Evolutionary conservation across 2,888 invertebrate species (phyloP).

Genomic region (Eucriotettix oculatus): DNA sequence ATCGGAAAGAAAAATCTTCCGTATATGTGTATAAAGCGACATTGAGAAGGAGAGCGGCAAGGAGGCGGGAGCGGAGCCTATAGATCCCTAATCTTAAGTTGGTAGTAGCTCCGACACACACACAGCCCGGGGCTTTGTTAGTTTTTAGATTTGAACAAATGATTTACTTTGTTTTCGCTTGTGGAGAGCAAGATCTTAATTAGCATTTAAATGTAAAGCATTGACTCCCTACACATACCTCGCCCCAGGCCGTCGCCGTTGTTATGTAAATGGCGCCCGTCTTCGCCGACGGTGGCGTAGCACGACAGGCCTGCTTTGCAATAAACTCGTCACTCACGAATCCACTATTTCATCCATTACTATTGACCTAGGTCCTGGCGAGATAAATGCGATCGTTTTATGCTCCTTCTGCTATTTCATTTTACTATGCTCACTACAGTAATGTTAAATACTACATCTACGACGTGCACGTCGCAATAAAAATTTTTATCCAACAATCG

Average conservation of each 20-base stretch:
- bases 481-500: too few relatives aligned
- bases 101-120: neutral
- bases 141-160: slow-evolving; percentile 13
- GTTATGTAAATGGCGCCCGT: slow-evolving; percentile 13
- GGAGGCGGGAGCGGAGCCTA: neutral
- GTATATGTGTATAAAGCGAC: too few relatives aligned
- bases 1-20: too few relatives aligned
- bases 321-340: too few relatives aligned
- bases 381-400: too few relatives aligned
- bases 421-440: too few relatives aligned
- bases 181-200: slow-evolving; percentile 12
- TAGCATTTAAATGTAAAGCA: slow-evolving; percentile 16
- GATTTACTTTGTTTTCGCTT: slow-evolving; percentile 13
- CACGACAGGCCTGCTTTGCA: too few relatives aligned
- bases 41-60: neutral
- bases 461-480: too few relatives aligned
- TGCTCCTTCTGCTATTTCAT: too few relatives aligned
- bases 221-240: slow-evolving; percentile 1
- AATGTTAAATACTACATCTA: too few relatives aligned
- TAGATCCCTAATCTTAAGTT: neutral
- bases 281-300: neutral
- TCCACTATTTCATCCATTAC: too few relatives aligned
- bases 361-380: too few relatives aligned
- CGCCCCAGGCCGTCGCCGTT: slow-evolving; percentile 8
- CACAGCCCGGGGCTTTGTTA: slow-evolving; percentile 8